These are phyloP conservation scores for Metalampra italica DNA, from an alignment of 2,888 invertebrate species.

Conservation along the genomic window DNA sequence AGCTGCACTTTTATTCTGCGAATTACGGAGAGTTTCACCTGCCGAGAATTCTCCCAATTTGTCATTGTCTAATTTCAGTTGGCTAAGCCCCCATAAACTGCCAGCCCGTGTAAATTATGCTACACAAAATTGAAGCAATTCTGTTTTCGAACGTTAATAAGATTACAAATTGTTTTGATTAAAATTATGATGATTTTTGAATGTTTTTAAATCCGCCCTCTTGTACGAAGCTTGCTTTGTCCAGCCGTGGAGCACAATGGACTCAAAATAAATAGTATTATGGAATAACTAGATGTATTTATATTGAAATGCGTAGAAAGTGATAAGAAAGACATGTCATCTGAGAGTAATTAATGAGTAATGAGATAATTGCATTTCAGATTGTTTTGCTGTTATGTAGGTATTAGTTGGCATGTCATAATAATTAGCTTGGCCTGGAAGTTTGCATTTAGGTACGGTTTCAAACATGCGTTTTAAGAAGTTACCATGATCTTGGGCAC, in stretches of 20 bases:
- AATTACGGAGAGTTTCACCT: not conserved
- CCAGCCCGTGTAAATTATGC: slow-evolving; percentile 4
- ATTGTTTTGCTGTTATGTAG: not conserved
- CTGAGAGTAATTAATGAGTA: slow-evolving; percentile 54
- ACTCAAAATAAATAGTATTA: too few species aligned
- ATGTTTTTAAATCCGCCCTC: too few species aligned
- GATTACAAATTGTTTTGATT: slow-evolving; percentile 3
- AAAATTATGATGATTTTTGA: too few species aligned
- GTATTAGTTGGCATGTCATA: not conserved
- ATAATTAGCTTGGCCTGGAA: too few species aligned
- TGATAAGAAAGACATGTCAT: slow-evolving; percentile 33
- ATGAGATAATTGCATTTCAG: slow-evolving; percentile 49
- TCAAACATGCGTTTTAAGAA: too few species aligned
- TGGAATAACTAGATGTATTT: not conserved
- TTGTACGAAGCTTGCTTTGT: too few species aligned
- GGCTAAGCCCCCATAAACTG: slow-evolving; percentile 13
- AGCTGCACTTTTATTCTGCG: too few species aligned
- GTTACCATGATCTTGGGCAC: too few species aligned
- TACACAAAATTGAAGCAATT: slow-evolving; percentile 7
- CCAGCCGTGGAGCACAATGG: too few species aligned
- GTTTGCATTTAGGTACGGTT: not conserved
- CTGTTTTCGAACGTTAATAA: slow-evolving; percentile 11
- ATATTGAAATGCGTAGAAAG: slow-evolving; percentile 10
- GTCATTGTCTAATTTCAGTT: slow-evolving; percentile 11
- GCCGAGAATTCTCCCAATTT: slow-evolving; percentile 12